Percentiles rank a stretch among this genome's conserved stretches.
These are phyloP conservation scores for Sebastes reedi DNA, from an alignment of 2,797 vertebrate genomes.

Conservation along the genomic window DNA sequence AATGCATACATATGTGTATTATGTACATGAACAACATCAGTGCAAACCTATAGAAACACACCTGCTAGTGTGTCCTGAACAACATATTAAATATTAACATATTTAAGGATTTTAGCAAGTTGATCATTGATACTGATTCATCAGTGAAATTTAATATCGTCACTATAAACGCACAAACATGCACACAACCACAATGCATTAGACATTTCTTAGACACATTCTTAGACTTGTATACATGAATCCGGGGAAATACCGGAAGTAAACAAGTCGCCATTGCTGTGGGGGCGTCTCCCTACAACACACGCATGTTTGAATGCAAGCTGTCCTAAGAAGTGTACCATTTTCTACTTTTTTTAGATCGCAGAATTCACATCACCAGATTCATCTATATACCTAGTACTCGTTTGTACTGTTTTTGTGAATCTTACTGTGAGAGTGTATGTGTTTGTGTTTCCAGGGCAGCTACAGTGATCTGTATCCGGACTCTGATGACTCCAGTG, in stretches of 20 bases:
- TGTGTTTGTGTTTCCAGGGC: constrained; percentile 81
- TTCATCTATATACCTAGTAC: background rate
- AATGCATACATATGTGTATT: background rate
- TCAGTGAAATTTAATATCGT: background rate
- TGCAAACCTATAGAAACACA: background rate
- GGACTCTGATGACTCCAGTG: constrained; percentile 97
- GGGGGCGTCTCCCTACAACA: no score
- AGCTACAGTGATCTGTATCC: constrained; percentile 99
- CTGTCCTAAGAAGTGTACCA: no score
- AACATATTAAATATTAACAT: background rate
- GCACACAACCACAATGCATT: background rate
- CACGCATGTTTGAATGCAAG: no score
- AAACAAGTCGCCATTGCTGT: no score
- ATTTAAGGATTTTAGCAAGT: background rate
- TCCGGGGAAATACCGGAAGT: no score
- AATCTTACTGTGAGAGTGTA: background rate
- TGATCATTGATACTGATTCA: background rate
- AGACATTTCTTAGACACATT: background rate
- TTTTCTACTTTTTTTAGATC: no score
- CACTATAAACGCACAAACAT: background rate
- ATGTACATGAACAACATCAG: background rate
- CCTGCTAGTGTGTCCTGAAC: background rate
- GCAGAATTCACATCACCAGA: background rate
- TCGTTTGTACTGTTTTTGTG: background rate
- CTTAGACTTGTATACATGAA: background rate